phyloP scores from a whole-genome alignment of 1,140 invertebrate genomes.

The Pseudomyrmex dendroicus region DNA sequence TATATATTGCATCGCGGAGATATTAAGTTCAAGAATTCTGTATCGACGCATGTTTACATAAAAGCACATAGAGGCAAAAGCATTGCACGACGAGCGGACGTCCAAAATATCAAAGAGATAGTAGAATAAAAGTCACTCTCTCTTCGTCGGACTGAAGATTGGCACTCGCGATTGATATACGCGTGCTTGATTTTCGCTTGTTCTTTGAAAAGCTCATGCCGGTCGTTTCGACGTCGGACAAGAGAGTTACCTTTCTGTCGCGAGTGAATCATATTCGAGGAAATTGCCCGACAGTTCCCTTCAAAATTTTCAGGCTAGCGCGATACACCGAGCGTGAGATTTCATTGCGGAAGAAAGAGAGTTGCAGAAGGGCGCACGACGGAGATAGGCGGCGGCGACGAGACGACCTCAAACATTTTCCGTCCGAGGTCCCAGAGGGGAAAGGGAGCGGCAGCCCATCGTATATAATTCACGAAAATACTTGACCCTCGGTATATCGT shows the following conservation, averaged over 20 bases:
- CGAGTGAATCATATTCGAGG: slow-evolving; percentile 38
- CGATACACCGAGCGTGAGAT: slow-evolving; percentile 49
- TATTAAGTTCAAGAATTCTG: slow-evolving; percentile 37
- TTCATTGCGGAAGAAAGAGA: slow-evolving; percentile 25
- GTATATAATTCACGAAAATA: slow-evolving; percentile 53
- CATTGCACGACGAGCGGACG: slow-evolving; percentile 16
- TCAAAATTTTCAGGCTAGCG: slow-evolving; percentile 39
- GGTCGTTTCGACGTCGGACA: background rate
- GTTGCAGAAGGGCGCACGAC: background rate
- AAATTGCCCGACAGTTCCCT: slow-evolving; percentile 39
- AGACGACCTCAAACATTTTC: slow-evolving; percentile 36
- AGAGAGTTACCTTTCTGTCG: background rate
- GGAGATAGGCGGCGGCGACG: background rate
- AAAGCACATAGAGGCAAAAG: slow-evolving; percentile 57
- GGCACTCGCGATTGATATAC: slow-evolving; percentile 71
- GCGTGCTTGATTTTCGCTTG: slow-evolving; percentile 71
- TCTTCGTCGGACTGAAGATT: slow-evolving; percentile 55
- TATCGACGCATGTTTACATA: slow-evolving; percentile 16
- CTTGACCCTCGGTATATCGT: background rate
- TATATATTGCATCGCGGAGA: slow-evolving; percentile 1
- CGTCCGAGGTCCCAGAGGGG: slow-evolving; percentile 5
- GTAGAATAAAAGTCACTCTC: slow-evolving; percentile 60
- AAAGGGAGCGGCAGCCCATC: background rate
- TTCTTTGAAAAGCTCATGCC: slow-evolving; percentile 65
- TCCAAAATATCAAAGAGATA: slow-evolving; percentile 64